Evolutionary conservation across 2,888 invertebrate species (phyloP), one percentile per base, ranked within the genome.

Genomic region (Ectropis crepuscularia): DNA sequence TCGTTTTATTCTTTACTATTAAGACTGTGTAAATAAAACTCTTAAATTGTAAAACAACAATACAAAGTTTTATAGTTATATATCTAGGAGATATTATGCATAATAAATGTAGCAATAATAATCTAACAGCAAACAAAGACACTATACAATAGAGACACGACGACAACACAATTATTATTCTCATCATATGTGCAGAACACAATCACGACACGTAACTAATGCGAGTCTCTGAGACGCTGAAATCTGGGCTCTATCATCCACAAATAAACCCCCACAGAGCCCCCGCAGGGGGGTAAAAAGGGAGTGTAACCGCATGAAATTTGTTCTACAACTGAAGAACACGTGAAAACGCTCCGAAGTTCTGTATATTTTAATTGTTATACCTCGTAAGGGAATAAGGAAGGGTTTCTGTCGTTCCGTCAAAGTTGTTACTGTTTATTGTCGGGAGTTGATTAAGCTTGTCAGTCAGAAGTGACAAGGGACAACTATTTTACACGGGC

Each of bases 191-290:
- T 54, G 37, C 46, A 38, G 46, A 41, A 63, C 64, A 57, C 61
- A 55, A 65, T 61, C 54, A 51, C 53, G 48, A 37, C 39, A 58
- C 60, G 54, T 67, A 65, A 68, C 63, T 59, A 60, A 59, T 57
- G 67, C 59, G 59, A 50, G 50, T 58, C 68, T 67, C 60, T 45
- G 63, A 68, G 59, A 57, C 64, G 63, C 51, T 58, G 66, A 82
- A 87, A 87, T 86, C 86, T 83, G 83, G 78, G 84, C 84, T 82
- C 78, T 77, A 82, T 85, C 84, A 79, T 81, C 81, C 79, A 77
- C 77, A 78, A 80, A 82, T 81, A 82, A 81, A 76, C 72, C 76
- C 74, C 62, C 61, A 53, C 59, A 37, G 12, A 45, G 64, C 71
- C 67, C 68, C 53, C 57, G 5, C 10, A 45, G 38, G 46, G 46